These are phyloP conservation scores for Sussaba pulchella DNA, from an alignment of 2,888 invertebrate species.

Conservation along the genomic window DNA sequence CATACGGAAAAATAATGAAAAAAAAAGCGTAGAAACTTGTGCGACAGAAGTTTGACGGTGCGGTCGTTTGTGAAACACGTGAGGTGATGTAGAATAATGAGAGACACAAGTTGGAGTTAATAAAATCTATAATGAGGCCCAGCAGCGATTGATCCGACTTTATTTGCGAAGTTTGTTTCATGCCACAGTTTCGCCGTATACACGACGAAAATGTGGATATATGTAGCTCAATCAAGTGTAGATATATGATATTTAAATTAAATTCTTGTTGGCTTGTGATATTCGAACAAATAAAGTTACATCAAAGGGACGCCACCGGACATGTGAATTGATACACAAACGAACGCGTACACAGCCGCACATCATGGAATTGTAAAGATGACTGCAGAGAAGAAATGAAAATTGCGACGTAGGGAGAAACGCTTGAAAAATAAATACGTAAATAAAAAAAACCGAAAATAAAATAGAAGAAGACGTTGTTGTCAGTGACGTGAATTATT, in stretches of 20 bases:
- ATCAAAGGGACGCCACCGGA: slow-evolving; percentile 20
- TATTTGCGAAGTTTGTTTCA: slow-evolving; percentile 48
- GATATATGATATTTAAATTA: slow-evolving; percentile 65
- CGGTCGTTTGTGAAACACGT: slow-evolving; percentile 33
- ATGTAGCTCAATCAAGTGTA: slow-evolving; percentile 73
- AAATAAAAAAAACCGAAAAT: too few species aligned
- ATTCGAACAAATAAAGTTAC: slow-evolving; percentile 58
- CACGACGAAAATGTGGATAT: slow-evolving; percentile 55
- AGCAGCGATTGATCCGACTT: slow-evolving; percentile 40
- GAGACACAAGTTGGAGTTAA: not conserved
- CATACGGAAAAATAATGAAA: slow-evolving; percentile 37
- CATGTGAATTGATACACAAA: slow-evolving; percentile 18
- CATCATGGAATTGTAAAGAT: slow-evolving; percentile 38
- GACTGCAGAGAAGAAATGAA: slow-evolving; percentile 12
- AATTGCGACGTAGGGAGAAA: too few species aligned
- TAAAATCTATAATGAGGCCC: slow-evolving; percentile 5
- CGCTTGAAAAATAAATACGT: too few species aligned
- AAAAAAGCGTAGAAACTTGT: slow-evolving; percentile 41
- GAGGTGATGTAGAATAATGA: not conserved
- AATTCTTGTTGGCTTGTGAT: slow-evolving; percentile 73
- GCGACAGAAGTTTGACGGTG: slow-evolving; percentile 31
- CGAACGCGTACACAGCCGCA: slow-evolving; percentile 45
- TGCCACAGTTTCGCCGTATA: slow-evolving; percentile 57
- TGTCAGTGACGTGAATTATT: slow-evolving; percentile 65
- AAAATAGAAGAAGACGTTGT: slow-evolving; percentile 55